Evolutionary conservation across 2,797 vertebrate genomes (phyloP), one percentile per base, ranked within the genome.

Genomic region (Falco rusticolus): DNA sequence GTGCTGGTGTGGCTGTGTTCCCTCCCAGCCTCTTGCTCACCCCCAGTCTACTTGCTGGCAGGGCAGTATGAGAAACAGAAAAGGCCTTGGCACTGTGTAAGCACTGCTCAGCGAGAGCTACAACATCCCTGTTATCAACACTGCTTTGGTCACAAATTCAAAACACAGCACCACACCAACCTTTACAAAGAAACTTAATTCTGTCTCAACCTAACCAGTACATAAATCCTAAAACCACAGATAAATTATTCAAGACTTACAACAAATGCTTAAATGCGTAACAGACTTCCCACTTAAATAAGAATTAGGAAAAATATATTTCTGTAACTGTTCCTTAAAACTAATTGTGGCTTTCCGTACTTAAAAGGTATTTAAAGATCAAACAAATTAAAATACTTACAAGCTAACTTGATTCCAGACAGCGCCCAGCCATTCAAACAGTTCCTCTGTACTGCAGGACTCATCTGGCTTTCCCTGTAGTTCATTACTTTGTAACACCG

Each of bases 361-460:
- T 80, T 57, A n/a, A 89, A 72, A 53, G 10, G 20, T 17, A 76
- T 72, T 68, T 51, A 26, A 70, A 71, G 45, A 54, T 19, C 41
- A 76, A 34, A 78, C 6, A 48, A 77, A 34, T 37, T 26, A 13
- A 51, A 77, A 28, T 87, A 97, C 99, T 97, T 93, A 99, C 99
- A 99, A 97, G 86, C 86, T 95, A 10, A 98, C 94, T 5, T 97
- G 87, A 19, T 98, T 96, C 45, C 98, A 98, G 91, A 99, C 97
- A 1, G 98, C 98, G 7, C 99, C 99, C 1, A 99, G 97, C 99
- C 99, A 99, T 83, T 99, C 99, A 68, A 99, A 97, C 51, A 99
- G 94, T 77, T 98, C 97, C 19, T 97, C 97, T 4, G 98, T 96
- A 39, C 98, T 97, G 97, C 98, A 98, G 43, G 98, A 98, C 37